Percentiles rank a stretch among this genome's conserved stretches.
Conservation (phyloP, 2,888 invertebrate species). For the Harpalus rufipes region DNA sequence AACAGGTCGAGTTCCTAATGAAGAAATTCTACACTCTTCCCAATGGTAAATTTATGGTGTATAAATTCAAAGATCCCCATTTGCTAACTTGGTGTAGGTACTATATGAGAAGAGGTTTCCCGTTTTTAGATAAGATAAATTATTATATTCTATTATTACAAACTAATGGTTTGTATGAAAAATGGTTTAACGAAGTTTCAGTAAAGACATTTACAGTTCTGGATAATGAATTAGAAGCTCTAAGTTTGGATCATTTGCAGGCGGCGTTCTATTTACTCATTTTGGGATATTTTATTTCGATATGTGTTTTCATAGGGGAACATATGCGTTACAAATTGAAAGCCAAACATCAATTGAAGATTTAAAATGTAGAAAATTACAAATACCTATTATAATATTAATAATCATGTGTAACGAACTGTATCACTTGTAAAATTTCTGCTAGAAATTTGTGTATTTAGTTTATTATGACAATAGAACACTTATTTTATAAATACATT, state of each 20-base stretch:
- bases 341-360: no score
- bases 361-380: no score
- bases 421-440: no score
- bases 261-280: conserved; percentile 13
- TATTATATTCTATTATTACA: conserved; percentile 51
- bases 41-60: conserved; percentile 3
- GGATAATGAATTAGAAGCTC: neutral
- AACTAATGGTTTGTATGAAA: conserved; percentile 66
- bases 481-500: no score
- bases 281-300: neutral
- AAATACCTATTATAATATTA: no score
- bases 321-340: neutral
- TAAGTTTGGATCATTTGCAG: conserved; percentile 32
- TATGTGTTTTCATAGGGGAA: neutral
- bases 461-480: no score
- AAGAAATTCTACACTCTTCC: conserved; percentile 7
- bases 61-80: neutral
- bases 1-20: neutral
- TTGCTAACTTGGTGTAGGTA: neutral
- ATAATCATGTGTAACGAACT: no score
- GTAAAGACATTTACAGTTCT: neutral
- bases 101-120: conserved; percentile 56
- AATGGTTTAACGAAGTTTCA: conserved; percentile 67
- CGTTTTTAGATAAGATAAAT: conserved; percentile 64
- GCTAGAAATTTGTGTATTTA: no score